A percentile compares a stretch with the other conserved stretches of the same genome.
Conservation (phyloP, 2,113 vertebrate genomes). For the Peromyscus maniculatus region DNA sequence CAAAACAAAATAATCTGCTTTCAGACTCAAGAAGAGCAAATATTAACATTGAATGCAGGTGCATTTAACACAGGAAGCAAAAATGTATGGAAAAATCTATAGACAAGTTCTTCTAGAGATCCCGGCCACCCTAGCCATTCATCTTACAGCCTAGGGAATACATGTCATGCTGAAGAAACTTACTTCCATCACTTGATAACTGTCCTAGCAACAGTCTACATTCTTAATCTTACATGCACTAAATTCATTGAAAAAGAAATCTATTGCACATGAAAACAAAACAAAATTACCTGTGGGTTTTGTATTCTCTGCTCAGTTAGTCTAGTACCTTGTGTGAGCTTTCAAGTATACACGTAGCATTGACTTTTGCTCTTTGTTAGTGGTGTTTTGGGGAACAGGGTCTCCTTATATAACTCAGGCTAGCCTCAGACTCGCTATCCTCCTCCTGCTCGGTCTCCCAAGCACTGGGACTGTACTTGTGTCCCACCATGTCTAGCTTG, state of each 20-base stretch:
- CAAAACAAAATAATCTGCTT: neutral
- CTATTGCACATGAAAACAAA: neutral
- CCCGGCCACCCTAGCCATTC: neutral
- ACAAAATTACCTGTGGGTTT: neutral
- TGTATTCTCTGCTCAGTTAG: neutral
- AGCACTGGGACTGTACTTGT: neutral
- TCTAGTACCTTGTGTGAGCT: neutral
- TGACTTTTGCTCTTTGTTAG: slow-evolving; percentile 8
- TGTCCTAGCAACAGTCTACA: neutral
- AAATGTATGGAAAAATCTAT: neutral
- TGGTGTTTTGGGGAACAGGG: neutral
- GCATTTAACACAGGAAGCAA: neutral
- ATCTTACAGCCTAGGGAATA: neutral
- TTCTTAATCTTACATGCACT: neutral
- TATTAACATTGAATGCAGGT: neutral
- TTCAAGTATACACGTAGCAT: neutral
- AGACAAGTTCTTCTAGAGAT: neutral
- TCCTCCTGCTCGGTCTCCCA: neutral
- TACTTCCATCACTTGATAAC: neutral
- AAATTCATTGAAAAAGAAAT: neutral
- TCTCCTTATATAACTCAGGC: neutral
- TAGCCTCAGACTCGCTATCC: neutral
- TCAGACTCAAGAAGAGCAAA: neutral
- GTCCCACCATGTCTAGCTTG: neutral
- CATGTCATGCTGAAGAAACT: neutral